Conservation (phyloP, 2,888 invertebrate species). For the Uloborus plumipes region DNA sequence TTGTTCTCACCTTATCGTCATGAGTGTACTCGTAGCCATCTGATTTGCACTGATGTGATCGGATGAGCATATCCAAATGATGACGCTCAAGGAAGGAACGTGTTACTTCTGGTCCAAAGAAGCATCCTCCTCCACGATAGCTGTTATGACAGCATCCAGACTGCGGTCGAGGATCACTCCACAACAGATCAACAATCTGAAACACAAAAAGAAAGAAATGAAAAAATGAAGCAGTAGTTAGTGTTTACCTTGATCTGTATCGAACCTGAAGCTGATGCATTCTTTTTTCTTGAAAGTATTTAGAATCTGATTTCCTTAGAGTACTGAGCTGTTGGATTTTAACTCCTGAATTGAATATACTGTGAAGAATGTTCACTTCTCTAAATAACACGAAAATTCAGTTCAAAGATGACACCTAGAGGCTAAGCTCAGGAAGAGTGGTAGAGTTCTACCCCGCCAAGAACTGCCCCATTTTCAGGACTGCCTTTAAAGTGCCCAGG, state of each 20-base stretch:
- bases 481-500: too few relatives aligned
- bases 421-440: background rate
- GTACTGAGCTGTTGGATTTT: too few relatives aligned
- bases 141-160: slow-evolving; percentile 86
- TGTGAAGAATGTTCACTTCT: too few relatives aligned
- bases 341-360: too few relatives aligned
- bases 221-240: too few relatives aligned
- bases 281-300: too few relatives aligned
- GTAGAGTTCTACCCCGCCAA: too few relatives aligned
- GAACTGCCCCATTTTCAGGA: too few relatives aligned
- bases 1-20: slow-evolving; percentile 75
- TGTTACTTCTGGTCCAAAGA: slow-evolving; percentile 92
- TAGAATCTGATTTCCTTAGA: too few relatives aligned
- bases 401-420: background rate
- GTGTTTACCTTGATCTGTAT: too few relatives aligned
- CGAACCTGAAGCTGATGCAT: too few relatives aligned
- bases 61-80: slow-evolving; percentile 82
- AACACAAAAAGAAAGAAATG: background rate
- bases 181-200: slow-evolving; percentile 91
- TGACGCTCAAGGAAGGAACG: slow-evolving; percentile 82
- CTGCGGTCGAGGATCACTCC: slow-evolving; percentile 90
- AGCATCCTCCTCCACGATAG: slow-evolving; percentile 90
- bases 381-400: too few relatives aligned
- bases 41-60: slow-evolving; percentile 94
- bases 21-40: slow-evolving; percentile 92